A percentile compares a stretch with the other conserved stretches of the same genome.
phyloP scores from a whole-genome alignment of 2,113 vertebrate genomes.

The Pluvialis apricaria region DNA sequence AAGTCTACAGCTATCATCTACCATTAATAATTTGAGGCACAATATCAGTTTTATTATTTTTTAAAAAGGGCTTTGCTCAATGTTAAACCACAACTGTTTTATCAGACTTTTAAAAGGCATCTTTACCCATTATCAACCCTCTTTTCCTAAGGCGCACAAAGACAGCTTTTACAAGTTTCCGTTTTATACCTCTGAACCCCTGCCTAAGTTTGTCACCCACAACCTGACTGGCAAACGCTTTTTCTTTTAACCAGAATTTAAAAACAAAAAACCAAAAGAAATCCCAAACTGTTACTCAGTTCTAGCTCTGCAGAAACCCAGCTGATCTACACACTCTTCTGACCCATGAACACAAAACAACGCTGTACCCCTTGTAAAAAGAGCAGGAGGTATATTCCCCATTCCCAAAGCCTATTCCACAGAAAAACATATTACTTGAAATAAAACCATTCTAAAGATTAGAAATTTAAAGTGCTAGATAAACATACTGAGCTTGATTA shows the following conservation, averaged over 20 bases:
- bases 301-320: neutral
- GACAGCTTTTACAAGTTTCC: neutral
- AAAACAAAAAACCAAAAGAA: too few species aligned
- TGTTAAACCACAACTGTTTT: neutral
- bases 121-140: neutral
- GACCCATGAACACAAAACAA: neutral
- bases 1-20: neutral
- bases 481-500: neutral
- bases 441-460: neutral
- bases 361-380: neutral
- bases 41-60: neutral
- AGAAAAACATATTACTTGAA: neutral
- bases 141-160: neutral
- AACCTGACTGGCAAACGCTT: accelerated
- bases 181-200: neutral
- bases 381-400: neutral
- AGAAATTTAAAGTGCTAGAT: neutral
- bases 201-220: neutral
- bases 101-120: neutral
- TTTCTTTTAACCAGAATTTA: neutral
- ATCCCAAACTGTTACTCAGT: neutral
- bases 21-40: neutral
- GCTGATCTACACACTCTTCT: neutral
- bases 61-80: neutral
- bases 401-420: neutral